These are phyloP conservation scores for Cyrtorhinus lividipennis DNA, from an alignment of 1,140 invertebrate genomes.

Conservation along the genomic window DNA sequence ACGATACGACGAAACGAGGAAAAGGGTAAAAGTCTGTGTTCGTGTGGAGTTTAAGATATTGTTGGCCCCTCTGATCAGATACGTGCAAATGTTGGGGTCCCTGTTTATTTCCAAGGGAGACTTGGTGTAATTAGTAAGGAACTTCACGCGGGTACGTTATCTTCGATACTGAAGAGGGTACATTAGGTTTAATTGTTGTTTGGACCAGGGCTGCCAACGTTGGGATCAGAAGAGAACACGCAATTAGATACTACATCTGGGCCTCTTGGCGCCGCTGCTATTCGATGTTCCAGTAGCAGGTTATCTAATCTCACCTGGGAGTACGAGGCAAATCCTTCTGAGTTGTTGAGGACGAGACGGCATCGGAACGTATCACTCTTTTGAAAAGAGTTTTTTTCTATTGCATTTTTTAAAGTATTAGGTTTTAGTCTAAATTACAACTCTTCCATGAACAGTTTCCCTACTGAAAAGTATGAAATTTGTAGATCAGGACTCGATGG, in stretches of 20 bases:
- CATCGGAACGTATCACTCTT: no score
- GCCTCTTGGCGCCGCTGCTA: background rate
- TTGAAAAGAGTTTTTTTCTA: no score
- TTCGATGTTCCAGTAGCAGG: background rate
- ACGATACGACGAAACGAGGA: background rate
- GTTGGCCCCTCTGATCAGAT: slow-evolving; percentile 4
- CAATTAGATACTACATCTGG: slow-evolving; percentile 3
- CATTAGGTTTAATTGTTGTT: slow-evolving; percentile 4
- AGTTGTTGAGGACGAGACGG: no score
- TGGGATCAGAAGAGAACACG: background rate
- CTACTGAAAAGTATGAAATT: no score
- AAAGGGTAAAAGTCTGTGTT: slow-evolving; percentile 3
- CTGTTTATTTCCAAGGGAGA: background rate
- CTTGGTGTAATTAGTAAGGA: slow-evolving; percentile 6
- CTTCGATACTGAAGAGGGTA: slow-evolving; percentile 2
- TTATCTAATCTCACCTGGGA: background rate
- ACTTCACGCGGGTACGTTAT: slow-evolving; percentile 8
- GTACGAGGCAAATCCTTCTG: no score
- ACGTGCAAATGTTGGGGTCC: background rate
- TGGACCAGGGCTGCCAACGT: slow-evolving; percentile 2
- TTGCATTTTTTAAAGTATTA: no score
- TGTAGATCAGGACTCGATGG: no score
- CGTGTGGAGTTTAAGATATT: slow-evolving; percentile 9
- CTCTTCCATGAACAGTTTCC: no score
- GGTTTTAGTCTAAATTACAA: no score